phyloP scores from a whole-genome alignment of 2,113 vertebrate genomes.

The Tachuris rubrigastra region DNA sequence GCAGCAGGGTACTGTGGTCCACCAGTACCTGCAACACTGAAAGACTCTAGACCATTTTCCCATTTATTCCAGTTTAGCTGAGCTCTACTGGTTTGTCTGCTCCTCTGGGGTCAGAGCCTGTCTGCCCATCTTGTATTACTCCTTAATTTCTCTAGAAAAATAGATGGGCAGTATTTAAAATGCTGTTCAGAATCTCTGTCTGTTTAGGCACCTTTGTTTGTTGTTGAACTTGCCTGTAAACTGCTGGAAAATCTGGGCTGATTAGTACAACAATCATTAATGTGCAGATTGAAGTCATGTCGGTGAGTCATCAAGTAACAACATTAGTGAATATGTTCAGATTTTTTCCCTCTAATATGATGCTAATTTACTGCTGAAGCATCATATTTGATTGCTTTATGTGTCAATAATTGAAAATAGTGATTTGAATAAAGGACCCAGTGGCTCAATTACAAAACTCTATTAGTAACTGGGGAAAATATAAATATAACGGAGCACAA shows the following conservation, averaged over 20 bases:
- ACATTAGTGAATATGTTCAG: neutral
- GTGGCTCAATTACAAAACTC: neutral
- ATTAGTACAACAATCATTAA: neutral
- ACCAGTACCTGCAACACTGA: neutral
- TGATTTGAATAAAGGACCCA: neutral
- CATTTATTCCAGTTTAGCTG: neutral
- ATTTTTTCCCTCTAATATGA: neutral
- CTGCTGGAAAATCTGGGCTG: neutral
- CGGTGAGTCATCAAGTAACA: neutral
- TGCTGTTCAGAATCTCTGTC: neutral
- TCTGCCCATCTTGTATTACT: neutral
- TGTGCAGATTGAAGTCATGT: neutral
- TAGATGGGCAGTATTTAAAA: neutral
- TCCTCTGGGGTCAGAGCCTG: neutral
- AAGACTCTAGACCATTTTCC: neutral
- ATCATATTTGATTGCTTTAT: neutral
- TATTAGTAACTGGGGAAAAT: neutral
- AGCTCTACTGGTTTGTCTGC: neutral
- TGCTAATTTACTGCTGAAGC: conserved; percentile 17
- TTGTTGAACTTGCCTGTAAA: neutral
- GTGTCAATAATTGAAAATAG: conserved; percentile 13
- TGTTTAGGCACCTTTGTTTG: neutral
- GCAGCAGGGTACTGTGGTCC: neutral
- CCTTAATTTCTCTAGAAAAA: neutral
- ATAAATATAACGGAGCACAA: neutral